A percentile compares a stretch with the other conserved stretches of the same genome.
Evolutionary conservation across 2,888 invertebrate species (phyloP).

Genomic region (Dasypogon diadema): DNA sequence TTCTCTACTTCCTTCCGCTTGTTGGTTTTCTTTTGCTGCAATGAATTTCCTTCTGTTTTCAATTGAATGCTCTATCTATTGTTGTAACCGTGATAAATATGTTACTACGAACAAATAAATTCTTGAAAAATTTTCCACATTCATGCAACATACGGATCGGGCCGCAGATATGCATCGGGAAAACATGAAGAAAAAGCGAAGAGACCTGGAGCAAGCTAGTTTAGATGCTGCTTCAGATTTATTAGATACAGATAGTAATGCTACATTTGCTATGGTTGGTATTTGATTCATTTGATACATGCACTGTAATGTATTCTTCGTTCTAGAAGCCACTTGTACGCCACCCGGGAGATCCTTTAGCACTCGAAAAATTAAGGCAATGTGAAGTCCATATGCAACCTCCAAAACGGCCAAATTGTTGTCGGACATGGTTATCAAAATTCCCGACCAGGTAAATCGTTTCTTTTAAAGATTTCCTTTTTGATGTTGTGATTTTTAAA

Average conservation of each 20-base stretch:
- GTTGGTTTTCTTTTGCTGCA: constrained; percentile 54
- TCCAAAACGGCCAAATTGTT: constrained; percentile 85
- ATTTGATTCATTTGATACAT: constrained; percentile 38
- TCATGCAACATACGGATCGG: constrained; percentile 70
- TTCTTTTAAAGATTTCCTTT: constrained; percentile 66
- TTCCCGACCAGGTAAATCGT: constrained; percentile 82
- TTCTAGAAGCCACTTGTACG: constrained; percentile 94
- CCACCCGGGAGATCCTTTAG: constrained; percentile 82
- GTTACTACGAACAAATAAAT: constrained; percentile 68
- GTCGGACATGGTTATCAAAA: constrained; percentile 93
- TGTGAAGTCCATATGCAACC: constrained; percentile 92
- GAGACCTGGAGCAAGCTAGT: constrained; percentile 88
- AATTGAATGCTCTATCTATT: constrained; percentile 56
- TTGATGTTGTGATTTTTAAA: constrained; percentile 67
- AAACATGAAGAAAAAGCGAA: constrained; percentile 89
- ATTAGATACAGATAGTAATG: constrained; percentile 88
- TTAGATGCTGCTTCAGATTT: constrained; percentile 89
- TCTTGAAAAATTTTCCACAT: constrained; percentile 66
- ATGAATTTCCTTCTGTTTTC: constrained; percentile 43
- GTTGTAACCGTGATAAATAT: constrained; percentile 42
- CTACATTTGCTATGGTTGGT: constrained; percentile 89
- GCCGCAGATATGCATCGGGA: constrained; percentile 80
- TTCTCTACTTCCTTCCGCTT: constrained; percentile 50
- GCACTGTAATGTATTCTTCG: neutral
- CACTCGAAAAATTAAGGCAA: constrained; percentile 86